Conservation (phyloP, 1,140 invertebrate genomes). For the Archegozetes longisetosus region DNA sequence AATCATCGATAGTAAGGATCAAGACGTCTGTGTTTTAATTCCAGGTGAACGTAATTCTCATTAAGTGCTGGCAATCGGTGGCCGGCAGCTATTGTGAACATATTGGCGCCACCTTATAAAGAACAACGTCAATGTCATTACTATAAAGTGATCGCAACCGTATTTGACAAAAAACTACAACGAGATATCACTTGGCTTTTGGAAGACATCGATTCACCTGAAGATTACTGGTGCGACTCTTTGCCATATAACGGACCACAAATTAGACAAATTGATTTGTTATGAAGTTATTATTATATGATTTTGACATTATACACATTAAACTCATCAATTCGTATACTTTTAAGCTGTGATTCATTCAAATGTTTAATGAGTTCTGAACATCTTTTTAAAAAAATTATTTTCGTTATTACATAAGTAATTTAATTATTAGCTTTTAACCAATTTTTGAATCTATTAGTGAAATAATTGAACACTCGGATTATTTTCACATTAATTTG, state of each 20-base stretch:
- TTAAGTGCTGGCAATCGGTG: conserved; percentile 41
- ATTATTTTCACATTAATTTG: too few species aligned
- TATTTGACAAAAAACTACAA: conserved; percentile 12
- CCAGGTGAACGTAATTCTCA: conserved; percentile 61
- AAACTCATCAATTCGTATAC: too few species aligned
- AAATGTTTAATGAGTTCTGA: too few species aligned
- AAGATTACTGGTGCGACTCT: conserved; percentile 24
- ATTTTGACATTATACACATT: neutral
- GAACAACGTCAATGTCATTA: conserved; percentile 28
- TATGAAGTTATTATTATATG: neutral
- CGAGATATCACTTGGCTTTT: conserved; percentile 18
- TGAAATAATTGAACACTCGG: too few species aligned
- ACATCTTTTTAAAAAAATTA: too few species aligned
- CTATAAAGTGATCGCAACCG: conserved; percentile 22
- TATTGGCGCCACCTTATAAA: conserved; percentile 68
- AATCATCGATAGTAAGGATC: conserved; percentile 21
- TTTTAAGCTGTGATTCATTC: too few species aligned
- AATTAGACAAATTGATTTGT: neutral
- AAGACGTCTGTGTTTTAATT: conserved; percentile 44
- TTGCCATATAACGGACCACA: conserved; percentile 22
- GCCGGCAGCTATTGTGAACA: conserved; percentile 76
- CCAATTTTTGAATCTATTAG: too few species aligned
- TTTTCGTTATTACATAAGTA: too few species aligned
- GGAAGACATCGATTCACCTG: conserved; percentile 16
- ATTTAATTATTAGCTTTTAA: too few species aligned